Evolutionary conservation across 1,140 invertebrate genomes (phyloP).

Genomic region (Drosophila sechellia): DNA sequence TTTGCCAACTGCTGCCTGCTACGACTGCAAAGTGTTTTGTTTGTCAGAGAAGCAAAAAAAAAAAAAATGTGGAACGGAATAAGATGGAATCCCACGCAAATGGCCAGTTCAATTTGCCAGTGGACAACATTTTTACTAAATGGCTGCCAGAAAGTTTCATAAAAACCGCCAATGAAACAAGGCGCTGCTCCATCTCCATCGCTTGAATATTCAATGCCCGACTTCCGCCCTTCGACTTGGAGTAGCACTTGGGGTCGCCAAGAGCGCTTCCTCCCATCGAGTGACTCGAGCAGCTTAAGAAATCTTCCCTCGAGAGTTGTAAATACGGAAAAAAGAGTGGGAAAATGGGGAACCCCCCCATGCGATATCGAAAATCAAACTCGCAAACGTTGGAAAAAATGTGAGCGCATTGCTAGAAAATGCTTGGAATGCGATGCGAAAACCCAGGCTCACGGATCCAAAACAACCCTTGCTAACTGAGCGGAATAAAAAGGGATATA

Average conservation of each 20-base stretch:
- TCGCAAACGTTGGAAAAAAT: slow-evolving; percentile 58
- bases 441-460: slow-evolving; percentile 22
- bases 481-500: slow-evolving; percentile 17
- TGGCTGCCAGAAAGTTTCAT: slow-evolving; percentile 67
- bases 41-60: slow-evolving; percentile 47
- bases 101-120: slow-evolving; percentile 46
- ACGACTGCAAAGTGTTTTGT: slow-evolving; percentile 74
- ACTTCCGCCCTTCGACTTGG: slow-evolving; percentile 63
- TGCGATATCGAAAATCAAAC: slow-evolving; percentile 53
- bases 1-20: slow-evolving; percentile 80
- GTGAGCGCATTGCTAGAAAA: slow-evolving; percentile 67
- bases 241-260: slow-evolving; percentile 63
- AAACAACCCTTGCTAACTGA: slow-evolving; percentile 68
- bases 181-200: slow-evolving; percentile 18
- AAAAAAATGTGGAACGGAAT: neutral
- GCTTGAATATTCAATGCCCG: slow-evolving; percentile 80
- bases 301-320: slow-evolving; percentile 10
- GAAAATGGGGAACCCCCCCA: neutral
- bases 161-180: slow-evolving; percentile 74
- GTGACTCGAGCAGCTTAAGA: slow-evolving; percentile 20
- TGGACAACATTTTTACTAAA: slow-evolving; percentile 71
- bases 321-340: slow-evolving; percentile 1
- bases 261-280: slow-evolving; percentile 40
- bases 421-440: slow-evolving; percentile 65
- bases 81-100: slow-evolving; percentile 39